Conservation (phyloP, 2,113 vertebrate genomes). For the Cynopterus brachyotis region DNA sequence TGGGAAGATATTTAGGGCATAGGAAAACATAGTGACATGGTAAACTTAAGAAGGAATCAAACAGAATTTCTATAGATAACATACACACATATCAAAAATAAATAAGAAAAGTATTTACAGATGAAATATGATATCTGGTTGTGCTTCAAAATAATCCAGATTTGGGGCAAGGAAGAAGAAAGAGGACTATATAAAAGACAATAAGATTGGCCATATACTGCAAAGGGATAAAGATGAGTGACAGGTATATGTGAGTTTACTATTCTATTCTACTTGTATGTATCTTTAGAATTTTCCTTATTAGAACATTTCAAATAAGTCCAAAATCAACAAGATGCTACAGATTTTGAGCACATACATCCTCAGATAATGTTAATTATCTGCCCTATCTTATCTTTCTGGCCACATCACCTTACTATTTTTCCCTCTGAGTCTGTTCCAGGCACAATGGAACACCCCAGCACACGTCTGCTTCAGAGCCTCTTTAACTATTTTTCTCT, state of each 20-base stretch:
- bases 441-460: background rate
- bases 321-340: background rate
- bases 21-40: background rate
- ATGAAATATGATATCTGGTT: background rate
- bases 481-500: background rate
- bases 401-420: background rate
- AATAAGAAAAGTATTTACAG: background rate
- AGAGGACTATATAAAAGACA: background rate
- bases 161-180: background rate
- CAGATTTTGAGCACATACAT: background rate
- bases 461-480: background rate
- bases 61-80: background rate
- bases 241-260: background rate
- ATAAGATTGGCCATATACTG: background rate
- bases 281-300: background rate
- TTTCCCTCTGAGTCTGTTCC: background rate
- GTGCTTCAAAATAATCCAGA: slow-evolving; percentile 30
- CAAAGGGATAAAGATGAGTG: slow-evolving; percentile 9
- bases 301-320: background rate
- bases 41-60: slow-evolving; percentile 6
- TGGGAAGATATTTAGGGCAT: background rate
- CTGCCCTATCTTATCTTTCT: background rate
- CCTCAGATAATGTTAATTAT: background rate
- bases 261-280: background rate
- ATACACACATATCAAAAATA: background rate